A percentile compares a stretch with the other conserved stretches of the same genome.
Evolutionary conservation across 2,113 vertebrate species (phyloP).

Genomic region (Callocephalon fimbriatum): DNA sequence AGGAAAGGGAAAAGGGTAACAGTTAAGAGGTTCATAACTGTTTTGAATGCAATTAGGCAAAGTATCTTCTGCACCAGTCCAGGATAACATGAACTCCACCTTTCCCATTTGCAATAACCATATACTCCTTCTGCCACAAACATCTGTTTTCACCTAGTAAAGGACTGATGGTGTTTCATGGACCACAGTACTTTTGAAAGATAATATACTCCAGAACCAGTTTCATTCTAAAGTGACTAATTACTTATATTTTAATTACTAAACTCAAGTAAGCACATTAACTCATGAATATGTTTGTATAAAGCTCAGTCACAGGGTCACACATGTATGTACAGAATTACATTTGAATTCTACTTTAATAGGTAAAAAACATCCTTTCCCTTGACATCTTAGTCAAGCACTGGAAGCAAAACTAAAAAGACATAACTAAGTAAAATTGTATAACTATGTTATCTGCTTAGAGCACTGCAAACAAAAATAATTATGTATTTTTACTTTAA

Average conservation of each 20-base stretch:
- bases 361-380: neutral
- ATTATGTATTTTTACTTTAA: neutral
- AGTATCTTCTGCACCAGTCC: neutral
- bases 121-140: neutral
- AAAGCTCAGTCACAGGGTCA: neutral
- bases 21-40: neutral
- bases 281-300: neutral
- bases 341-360: neutral
- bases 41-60: neutral
- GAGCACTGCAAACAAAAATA: neutral
- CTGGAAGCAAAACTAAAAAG: neutral
- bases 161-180: neutral
- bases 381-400: neutral
- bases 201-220: neutral
- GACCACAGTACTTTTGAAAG: neutral
- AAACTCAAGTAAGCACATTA: neutral
- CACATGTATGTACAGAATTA: accelerated
- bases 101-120: neutral
- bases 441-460: neutral
- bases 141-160: neutral
- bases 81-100: neutral
- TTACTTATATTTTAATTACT: neutral
- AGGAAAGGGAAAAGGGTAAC: neutral
- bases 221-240: neutral
- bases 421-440: neutral